Evolutionary conservation across 2,888 invertebrate species (phyloP), one percentile per base, ranked within the genome.

Genomic region (Apodemia zela): DNA sequence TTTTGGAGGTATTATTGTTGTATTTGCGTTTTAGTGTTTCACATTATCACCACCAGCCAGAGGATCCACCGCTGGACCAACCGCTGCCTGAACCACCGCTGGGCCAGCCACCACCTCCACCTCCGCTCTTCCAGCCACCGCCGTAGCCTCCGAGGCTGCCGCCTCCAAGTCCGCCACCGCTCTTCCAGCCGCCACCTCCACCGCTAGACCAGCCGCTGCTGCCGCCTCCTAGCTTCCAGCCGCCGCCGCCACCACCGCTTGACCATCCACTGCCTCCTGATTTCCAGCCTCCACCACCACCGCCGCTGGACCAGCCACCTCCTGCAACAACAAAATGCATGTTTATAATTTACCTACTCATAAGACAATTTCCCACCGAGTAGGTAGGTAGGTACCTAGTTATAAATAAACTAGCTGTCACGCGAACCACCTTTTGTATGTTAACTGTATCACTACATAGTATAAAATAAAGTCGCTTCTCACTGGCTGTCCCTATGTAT

Each of bases 21-120:
- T 85, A 75, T 77, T 71, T 66, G 72, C 76, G 76, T 80, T 76
- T 75, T 73, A 45, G 45, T 42, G 65, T 58, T 67, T 66, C 69
- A 59, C 68, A 70, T 66, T 74, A 77, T 86, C 81, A 87, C 85
- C 87, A 87, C 87, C 87, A 85, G 72, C 87, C 85, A 64, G 82
- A 81, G 49, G 78, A 13, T 3, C 73, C 71, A 47, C 71, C 70
- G 66, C 71, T 63, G n/a, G 65, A 65, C 72, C 72, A 71, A 60
- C 74, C 54, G 65, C 76, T 68, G 51, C 77, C 69, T 25, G 29
- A 54, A 54, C 54, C 54, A 6, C 54, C 54, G n/a, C 54, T 54
- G 54, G 54, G 6, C 54, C 54, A 54, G 29, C 61, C 78, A 71
- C 73, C 70, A 63, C 69, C 60, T 62, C 75, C 71, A 62, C 78